Evolutionary conservation across 2,113 vertebrate genomes (phyloP), one percentile per base, ranked within the genome.

Genomic region (Myrmecophaga tridactyla): DNA sequence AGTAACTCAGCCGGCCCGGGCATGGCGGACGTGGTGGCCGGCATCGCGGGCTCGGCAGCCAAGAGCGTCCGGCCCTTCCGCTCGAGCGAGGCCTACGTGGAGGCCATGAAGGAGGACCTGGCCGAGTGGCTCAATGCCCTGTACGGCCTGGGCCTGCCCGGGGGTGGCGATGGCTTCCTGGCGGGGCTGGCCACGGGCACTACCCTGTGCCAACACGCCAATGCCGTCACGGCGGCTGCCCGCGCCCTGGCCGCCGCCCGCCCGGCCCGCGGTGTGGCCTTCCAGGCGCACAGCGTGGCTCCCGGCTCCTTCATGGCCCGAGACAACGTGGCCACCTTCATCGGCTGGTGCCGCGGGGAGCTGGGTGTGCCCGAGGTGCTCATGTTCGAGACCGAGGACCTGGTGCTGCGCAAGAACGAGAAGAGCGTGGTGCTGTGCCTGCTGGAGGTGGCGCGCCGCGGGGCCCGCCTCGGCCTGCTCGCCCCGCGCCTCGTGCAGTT

Each of bases 371-470:
- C 99, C 58, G 99, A 99, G 18, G 99, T 99, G 60, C 98, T 99
- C 90, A 99, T 99, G 99, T 99, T 99, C 0, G 99, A 99, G 98
- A 99, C 99, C 12, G 99, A 99, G 20, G 99, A 99, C 98, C 58
- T 99, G 98, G 99, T 99, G 97, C 99, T 99, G 95, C 98, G 98
- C 53, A 99, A 99, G 98, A 99, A 99, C 4, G 99, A 99, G 98
- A 99, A 99, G 97, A 99, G 99, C 72, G 99, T 99, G 14, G 98
- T 99, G 17, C 98, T 99, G 18, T 99, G 99, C 80, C 98, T 99
- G 81, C 96, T 99, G 46, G 99, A 99, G 98, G 99, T 99, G 97
- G 99, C 99, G 4, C 98, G 99, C 25, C 98, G 99, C 0, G 99
- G 99, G 9, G 98, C 99, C 96, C 99, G 99, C 94, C 99, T 99